Evolutionary conservation across 2,113 vertebrate species (phyloP), one percentile per base, ranked within the genome.

Genomic region (Dasyprocta punctata): DNA sequence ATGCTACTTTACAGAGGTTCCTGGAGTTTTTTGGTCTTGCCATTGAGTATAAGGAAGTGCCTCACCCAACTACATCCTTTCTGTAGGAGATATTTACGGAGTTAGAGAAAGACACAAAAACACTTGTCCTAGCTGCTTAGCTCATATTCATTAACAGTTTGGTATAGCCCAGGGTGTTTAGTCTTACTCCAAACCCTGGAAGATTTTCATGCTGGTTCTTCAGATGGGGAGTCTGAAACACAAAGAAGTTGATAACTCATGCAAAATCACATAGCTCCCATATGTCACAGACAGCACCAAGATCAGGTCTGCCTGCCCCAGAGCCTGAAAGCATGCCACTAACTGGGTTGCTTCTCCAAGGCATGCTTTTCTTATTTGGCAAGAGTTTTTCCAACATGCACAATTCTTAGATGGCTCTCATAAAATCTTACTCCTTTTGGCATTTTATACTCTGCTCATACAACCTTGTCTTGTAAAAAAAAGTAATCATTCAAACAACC

Each of bases 361-460:
- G 2, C 10, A 41, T 36, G 16, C 13, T 54, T 14, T 69, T 94
- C 4, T 19, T 83, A 30, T 71, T 90, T 81, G 90, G n/a, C 33
- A 92, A 86, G 54, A 52, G 7, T 71, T 94, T 92, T 63, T n/a
- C 71, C 28, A 91, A 41, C 16, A 73, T 26, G 36, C 73, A 0
- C 9, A 81, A 88, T 63, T 89, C 73, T 36, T 65, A 78, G 44
- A 63, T 17, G 47, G 12, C 10, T 91, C 30, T 67, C 67, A 17
- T 30, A 52, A 71, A n/a, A 54, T 56, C 67, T 87, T 81, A 94
- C 52, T 82, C 84, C 14, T 81, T 63, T 95, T 26, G 30, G 38
- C 30, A 95, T 97, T 91, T 96, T 95, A 60, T 4, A 80, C 61
- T 58, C 22, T 47, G 41, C 38, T 94, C 58, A 80, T 80, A 38